Evolutionary conservation across 53 echinoderm and acorn worm species (phyloP), one percentile per base, ranked within the genome.

Genomic region (Henricia sp.): DNA sequence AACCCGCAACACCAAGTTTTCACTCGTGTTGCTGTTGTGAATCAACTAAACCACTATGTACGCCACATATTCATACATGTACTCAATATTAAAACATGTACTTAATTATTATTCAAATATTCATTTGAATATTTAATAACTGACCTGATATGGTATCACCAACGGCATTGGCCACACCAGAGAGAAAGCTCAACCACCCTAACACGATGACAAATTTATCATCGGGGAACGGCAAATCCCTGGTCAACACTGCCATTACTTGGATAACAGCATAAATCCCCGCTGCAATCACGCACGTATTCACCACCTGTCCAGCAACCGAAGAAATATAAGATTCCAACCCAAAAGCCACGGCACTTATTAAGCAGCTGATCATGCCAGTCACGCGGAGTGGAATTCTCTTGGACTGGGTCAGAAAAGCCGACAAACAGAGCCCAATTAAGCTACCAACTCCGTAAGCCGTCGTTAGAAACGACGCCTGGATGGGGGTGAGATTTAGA

Each of bases 371-470:
- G 23, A 53, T 13, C n/a, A 23, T 14, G 4, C 53, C 53, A 53
- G 19, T 17, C 3, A 23, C 19, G 53, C 23, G 53, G 29, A 16
- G 20, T 35, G 70, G 28, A 5, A 43, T 2, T 10, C 27, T 0
- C 4, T 48, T 28, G 6, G 21, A 44, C 2, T 70, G 43, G 3
- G 33, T 1, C 9, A 26, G 17, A 2, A 70, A 44, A 3, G 29
- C 56, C 2, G 68, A 42, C 26, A 68, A 27, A 52, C 27, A 2
- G 20, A 41, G 43, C 17, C 85, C 85, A 1, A 37, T 29, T 1
- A 68, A 9, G 50, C 16, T 72, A 11, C 85, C 85, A 13, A 85
- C 6, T 1, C 85, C 85, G 19, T 23, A 71, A 10, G 85, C 34
- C 59, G 36, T 29, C 3, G 62, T 56, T 4, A 85, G 34, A 30